Evolutionary conservation across 2,797 vertebrate genomes (phyloP), one percentile per base, ranked within the genome.

Genomic region (Hippoglossus hippoglossus): DNA sequence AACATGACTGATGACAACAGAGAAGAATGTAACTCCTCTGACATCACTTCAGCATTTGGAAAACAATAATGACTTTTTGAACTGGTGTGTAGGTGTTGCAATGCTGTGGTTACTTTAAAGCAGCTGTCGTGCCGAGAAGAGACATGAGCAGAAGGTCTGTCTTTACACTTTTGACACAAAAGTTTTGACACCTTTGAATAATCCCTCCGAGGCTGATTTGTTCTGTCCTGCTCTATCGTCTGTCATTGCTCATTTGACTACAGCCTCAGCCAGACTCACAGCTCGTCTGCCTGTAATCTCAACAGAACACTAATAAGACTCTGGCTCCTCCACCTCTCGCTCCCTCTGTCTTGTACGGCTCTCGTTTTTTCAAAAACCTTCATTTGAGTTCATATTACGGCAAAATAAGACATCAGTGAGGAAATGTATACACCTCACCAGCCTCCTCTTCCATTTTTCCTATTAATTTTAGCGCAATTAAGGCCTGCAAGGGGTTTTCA

Each of bases 391-490:
- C 36, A 73, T 72, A 71, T 84, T 47, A 69, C 39, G 64, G 54
- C 16, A 52, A 66, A 80, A 79, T 44, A 71, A 67, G 31, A 69
- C 46, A 73, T 69, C 34, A 60, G 22, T 26, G 31, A 46, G 22
- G 50, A 4, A 57, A 49, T 11, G 66, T n/a, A 57, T 31, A 58
- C 31, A 24, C 12, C 44, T 2, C 61, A 59, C 10, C 18, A 24
- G 34, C 64, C 64, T 70, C 49, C 52, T 67, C 61, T 81, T 80
- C 67, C 63, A 79, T 79, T 76, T 67, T 57, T 59, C 67, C 67
- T 70, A 75, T 81, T 70, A 74, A 73, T 86, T 85, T 81, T 39
- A 75, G 54, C 53, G 67, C 80, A 87, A 85, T 86, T 83, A 85
- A 51, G 31, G 47, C 28, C 56, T 57, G 77, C 51, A 78, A 84